Percentiles rank a stretch among this genome's conserved stretches.
Conservation (phyloP, 2,888 invertebrate genomes). For the Rhingia campestris region DNA sequence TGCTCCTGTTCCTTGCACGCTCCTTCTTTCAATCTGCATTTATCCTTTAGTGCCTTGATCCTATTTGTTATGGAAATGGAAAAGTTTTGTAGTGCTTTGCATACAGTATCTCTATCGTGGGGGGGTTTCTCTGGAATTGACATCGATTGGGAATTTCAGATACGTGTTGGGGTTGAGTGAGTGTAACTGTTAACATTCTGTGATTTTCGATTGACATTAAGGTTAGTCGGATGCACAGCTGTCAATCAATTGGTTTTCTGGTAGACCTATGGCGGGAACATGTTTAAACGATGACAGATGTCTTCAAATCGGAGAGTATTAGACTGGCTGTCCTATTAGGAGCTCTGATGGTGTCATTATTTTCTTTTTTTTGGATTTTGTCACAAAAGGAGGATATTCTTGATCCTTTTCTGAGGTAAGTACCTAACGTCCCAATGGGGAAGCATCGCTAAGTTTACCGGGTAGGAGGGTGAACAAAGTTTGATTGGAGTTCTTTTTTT, state of each 20-base stretch:
- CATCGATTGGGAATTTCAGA: constrained; percentile 2
- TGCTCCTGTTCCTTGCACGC: background rate
- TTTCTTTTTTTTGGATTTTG: too few relatives aligned
- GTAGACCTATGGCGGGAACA: background rate
- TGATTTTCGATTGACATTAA: constrained; percentile 30
- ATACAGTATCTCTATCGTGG: constrained; percentile 1
- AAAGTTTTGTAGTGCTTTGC: constrained; percentile 44
- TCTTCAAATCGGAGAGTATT: constrained; percentile 9
- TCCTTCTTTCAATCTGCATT: background rate
- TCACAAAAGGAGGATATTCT: constrained; percentile 3
- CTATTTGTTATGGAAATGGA: constrained; percentile 59
- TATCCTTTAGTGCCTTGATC: constrained; percentile 26
- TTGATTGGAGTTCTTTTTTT: background rate
- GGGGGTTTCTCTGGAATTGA: constrained; percentile 21
- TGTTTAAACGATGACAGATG: background rate
- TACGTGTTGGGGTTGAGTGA: constrained; percentile 2
- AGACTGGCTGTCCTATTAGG: constrained; percentile 10
- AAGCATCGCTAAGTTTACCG: background rate
- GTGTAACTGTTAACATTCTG: constrained; percentile 21
- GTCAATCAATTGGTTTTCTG: constrained; percentile 12
- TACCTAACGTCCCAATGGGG: background rate
- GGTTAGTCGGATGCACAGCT: background rate
- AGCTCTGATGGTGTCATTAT: background rate
- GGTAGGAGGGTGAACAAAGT: background rate
- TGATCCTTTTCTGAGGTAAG: constrained; percentile 30